Evolutionary conservation across 1,140 invertebrate genomes (phyloP), one percentile per base, ranked within the genome.

Genomic region (Vanessa tameamea): DNA sequence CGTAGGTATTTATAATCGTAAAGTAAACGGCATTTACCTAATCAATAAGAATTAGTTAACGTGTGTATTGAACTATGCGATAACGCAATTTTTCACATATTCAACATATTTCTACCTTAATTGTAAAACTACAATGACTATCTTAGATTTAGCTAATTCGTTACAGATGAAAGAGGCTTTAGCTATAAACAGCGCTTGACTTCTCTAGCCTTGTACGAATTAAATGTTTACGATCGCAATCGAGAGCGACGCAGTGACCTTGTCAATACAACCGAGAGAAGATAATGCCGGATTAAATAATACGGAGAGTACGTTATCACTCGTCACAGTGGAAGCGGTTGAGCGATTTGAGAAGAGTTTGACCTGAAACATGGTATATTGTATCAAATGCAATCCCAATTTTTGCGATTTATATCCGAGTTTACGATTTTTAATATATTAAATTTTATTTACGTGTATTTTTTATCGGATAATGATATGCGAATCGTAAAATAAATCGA

Each of bases 181-280:
- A 47, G 51, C 78, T 79, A 73, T 79, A 79, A 73, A 76, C 66
- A 73, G 78, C 73, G 65, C 37, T 59, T 63, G 67, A 74, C 50
- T 73, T 69, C 43, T 64, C 50, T 73, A 74, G 64, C 76, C 75
- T 80, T 78, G 78, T 80, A 72, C 74, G 78, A 64, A 77, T 82
- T 81, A 83, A 77, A 83, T 81, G 70, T 81, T 82, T 78, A 79
- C 70, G 65, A 76, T 77, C 76, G 78, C 77, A 80, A 81, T 77
- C 72, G 74, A 81, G 76, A 79, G 71, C 76, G 71, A 79, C 72
- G 51, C 69, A 23, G 59, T 73, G 72, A 68, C 82, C 84, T 86
- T 79, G 79, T 76, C 78, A 75, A 79, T 78, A 77, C 70, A 50
- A 65, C 66, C 69, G 75, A 76, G 65, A 71, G 74, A 78, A 83